phyloP scores from a whole-genome alignment of 2,797 vertebrate genomes.

The Petrocephalus sullivani region DNA sequence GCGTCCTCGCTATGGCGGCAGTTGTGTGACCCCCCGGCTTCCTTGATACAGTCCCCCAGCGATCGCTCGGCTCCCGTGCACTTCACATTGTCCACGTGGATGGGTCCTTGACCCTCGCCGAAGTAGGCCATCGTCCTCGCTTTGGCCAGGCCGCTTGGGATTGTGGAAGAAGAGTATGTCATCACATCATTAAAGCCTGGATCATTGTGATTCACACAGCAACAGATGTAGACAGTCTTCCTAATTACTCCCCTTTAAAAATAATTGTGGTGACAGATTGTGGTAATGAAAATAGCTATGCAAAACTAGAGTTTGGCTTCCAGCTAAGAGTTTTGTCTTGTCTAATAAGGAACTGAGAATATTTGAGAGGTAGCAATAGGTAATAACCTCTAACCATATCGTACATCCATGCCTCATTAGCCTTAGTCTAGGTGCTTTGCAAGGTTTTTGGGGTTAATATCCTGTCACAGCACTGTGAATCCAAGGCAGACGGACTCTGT shows the following conservation, averaged over 20 bases:
- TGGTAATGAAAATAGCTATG: neutral
- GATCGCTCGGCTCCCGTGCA: slow-evolving; percentile 80
- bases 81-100: slow-evolving; percentile 86
- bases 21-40: slow-evolving; percentile 82
- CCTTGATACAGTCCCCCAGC: slow-evolving; percentile 84
- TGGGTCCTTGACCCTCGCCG: slow-evolving; percentile 87
- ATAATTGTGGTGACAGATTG: neutral
- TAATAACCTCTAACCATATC: slow-evolving; percentile 40
- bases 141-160: slow-evolving; percentile 63
- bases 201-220: neutral
- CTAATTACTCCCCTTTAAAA: neutral
- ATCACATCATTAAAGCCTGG: neutral
- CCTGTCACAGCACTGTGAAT: neutral
- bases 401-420: neutral
- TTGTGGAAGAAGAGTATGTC: neutral
- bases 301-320: neutral
- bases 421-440: neutral
- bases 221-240: neutral
- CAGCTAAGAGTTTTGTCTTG: slow-evolving; percentile 34
- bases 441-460: neutral
- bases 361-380: slow-evolving; percentile 23
- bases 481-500: neutral
- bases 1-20: slow-evolving; percentile 95
- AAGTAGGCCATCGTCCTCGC: slow-evolving; percentile 95
- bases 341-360: slow-evolving; percentile 33